Evolutionary conservation across 2,888 invertebrate species (phyloP).

Genomic region (Tricholauxania praeusta): DNA sequence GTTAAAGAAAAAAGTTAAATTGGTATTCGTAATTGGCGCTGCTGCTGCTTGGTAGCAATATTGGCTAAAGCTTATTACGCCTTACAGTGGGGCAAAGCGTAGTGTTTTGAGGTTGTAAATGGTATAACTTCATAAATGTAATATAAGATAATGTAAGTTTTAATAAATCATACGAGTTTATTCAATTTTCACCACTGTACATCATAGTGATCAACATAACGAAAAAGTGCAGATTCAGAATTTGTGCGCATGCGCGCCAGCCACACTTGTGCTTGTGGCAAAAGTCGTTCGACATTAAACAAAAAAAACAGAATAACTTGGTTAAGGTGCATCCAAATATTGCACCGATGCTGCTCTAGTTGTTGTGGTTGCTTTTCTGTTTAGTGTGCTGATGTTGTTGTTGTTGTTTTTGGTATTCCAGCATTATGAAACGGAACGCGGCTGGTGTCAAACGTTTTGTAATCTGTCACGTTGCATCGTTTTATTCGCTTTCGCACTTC

Average conservation of each 20-base stretch:
- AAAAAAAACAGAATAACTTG: not conserved
- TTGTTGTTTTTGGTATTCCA: not conserved
- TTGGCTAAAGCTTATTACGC: constrained; percentile 15
- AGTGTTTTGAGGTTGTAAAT: no score
- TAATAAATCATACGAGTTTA: no score
- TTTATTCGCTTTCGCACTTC: constrained; percentile 42
- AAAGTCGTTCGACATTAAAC: constrained; percentile 43
- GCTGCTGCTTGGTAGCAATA: constrained; percentile 26
- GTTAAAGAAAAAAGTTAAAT: not conserved
- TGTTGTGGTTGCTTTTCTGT: constrained; percentile 35
- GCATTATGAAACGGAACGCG: constrained; percentile 28
- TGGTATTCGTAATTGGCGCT: constrained; percentile 13
- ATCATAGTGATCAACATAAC: no score
- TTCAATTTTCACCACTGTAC: no score
- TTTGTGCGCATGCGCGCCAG: constrained; percentile 19
- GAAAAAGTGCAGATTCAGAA: no score
- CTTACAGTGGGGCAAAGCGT: not conserved
- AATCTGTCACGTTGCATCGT: constrained; percentile 67
- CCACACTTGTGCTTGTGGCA: constrained; percentile 53
- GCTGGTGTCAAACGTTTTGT: constrained; percentile 64
- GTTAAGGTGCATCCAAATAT: constrained; percentile 12
- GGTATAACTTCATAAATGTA: no score
- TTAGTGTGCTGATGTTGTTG: constrained; percentile 32
- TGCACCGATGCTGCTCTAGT: constrained; percentile 23
- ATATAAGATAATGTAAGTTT: no score